These are phyloP conservation scores for Argya squamiceps DNA, from an alignment of 2,797 vertebrate genomes.

Conservation along the genomic window DNA sequence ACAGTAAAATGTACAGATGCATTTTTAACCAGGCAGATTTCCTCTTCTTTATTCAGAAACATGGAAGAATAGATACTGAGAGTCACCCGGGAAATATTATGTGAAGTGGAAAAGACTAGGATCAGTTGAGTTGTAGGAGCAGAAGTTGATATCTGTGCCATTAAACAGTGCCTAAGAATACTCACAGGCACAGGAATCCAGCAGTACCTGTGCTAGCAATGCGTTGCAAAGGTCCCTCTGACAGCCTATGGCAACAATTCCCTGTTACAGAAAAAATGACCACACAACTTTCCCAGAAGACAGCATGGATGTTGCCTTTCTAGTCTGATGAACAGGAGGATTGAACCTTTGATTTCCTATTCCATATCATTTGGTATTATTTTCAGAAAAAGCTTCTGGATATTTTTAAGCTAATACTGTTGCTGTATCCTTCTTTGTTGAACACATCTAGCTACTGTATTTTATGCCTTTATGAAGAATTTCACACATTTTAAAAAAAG, in stretches of 20 bases:
- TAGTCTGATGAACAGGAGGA: neutral
- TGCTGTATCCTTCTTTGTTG: neutral
- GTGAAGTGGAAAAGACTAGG: neutral
- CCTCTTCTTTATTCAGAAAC: neutral
- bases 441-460: neutral
- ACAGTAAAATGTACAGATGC: neutral
- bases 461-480: neutral
- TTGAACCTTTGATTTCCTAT: rapidly evolving
- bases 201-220: neutral
- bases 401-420: neutral
- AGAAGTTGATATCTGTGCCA: neutral
- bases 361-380: rapidly evolving
- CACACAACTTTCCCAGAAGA: neutral
- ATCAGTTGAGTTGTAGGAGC: neutral
- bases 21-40: neutral
- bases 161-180: neutral
- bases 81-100: neutral
- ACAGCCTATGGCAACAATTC: neutral
- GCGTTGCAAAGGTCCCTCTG: neutral
- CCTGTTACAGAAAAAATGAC: neutral
- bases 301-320: neutral
- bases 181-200: neutral
- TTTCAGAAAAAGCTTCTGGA: neutral
- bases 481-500: neutral
- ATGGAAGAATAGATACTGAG: neutral